Percentiles rank a stretch among this genome's conserved stretches.
Evolutionary conservation across 2,797 vertebrate genomes (phyloP).

Genomic region (Nothura maculosa): DNA sequence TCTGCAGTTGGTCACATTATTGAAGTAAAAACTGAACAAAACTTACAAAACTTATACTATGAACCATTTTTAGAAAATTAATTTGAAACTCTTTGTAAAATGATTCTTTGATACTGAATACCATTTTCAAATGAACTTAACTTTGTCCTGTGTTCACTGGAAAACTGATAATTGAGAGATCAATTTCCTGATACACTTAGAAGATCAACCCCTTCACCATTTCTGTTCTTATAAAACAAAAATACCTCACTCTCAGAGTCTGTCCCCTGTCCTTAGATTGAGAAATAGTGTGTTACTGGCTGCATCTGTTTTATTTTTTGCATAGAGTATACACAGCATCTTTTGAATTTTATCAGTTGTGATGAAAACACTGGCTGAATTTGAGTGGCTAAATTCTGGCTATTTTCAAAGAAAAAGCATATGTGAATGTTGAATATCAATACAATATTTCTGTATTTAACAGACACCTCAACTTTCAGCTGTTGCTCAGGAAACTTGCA

Average conservation of each 20-base stretch:
- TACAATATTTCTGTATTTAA: constrained; percentile 20
- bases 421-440: not conserved
- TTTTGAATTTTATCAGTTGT: not conserved
- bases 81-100: not conserved
- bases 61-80: not conserved
- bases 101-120: not conserved
- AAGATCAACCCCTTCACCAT: not conserved
- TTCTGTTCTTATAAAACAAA: constrained; percentile 8
- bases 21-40: not conserved
- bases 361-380: not conserved
- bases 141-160: not conserved
- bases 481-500: constrained; percentile 55
- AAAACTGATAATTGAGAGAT: constrained; percentile 5
- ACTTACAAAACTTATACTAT: not conserved
- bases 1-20: not conserved
- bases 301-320: not conserved
- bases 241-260: not conserved
- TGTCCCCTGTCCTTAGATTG: not conserved
- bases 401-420: not conserved
- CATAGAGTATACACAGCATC: not conserved
- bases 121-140: not conserved
- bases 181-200: not conserved
- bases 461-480: constrained; percentile 45
- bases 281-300: not conserved
- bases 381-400: not conserved